Percentiles rank a stretch among this genome's conserved stretches.
These are phyloP conservation scores for Syrista parreyssii DNA, from an alignment of 2,888 invertebrate species.

Conservation along the genomic window DNA sequence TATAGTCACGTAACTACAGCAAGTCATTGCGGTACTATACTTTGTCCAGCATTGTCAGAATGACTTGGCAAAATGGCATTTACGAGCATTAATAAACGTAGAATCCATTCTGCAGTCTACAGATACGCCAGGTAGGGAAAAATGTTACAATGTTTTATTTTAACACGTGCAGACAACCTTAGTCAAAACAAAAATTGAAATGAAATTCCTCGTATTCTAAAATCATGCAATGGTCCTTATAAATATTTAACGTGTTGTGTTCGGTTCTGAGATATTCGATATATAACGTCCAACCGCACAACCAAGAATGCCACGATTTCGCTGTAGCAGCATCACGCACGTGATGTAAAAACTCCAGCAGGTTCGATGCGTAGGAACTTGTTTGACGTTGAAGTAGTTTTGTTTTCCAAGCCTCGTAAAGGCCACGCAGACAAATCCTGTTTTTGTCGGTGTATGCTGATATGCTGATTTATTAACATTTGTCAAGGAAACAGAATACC, in stretches of 20 bases:
- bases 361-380: background rate
- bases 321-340: background rate
- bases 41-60: background rate
- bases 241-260: background rate
- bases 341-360: background rate
- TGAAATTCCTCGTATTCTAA: background rate
- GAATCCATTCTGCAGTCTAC: background rate
- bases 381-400: background rate
- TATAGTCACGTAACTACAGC: background rate
- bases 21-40: background rate
- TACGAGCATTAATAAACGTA: no score
- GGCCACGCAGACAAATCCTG: background rate
- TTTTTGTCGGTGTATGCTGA: background rate
- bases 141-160: background rate
- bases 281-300: background rate
- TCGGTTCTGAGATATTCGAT: background rate
- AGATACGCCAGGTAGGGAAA: background rate
- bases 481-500: background rate
- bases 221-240: background rate
- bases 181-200: background rate
- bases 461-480: background rate
- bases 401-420: background rate
- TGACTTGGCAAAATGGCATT: background rate
- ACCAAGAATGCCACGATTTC: background rate
- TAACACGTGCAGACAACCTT: background rate